These are phyloP conservation scores for Bostrychus sinensis DNA, from an alignment of 2,113 vertebrate genomes.

Conservation along the genomic window DNA sequence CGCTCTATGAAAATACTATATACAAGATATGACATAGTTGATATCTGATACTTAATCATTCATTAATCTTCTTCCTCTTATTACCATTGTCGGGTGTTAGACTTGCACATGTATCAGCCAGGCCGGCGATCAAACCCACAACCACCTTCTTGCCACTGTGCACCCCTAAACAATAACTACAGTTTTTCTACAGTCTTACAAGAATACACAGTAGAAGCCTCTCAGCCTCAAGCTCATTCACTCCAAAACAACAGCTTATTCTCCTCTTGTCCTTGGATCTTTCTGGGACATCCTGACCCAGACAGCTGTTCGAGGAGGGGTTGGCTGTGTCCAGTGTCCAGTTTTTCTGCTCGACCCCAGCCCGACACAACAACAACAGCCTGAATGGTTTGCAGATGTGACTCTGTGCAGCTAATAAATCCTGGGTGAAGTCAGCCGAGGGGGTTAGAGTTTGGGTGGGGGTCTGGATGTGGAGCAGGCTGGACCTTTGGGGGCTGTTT, in stretches of 20 bases:
- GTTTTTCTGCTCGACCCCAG: slow-evolving; percentile 41
- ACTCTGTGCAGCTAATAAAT: slow-evolving; percentile 68
- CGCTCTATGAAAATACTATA: no score
- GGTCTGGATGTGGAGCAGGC: slow-evolving; percentile 11
- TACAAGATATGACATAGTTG: no score
- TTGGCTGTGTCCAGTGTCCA: slow-evolving; percentile 51
- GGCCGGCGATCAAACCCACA: no score
- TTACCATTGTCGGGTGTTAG: no score
- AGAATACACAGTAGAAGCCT: neutral
- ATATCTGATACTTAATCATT: no score
- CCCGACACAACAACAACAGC: slow-evolving; percentile 67
- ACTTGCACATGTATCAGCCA: no score
- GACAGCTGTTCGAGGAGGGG: neutral
- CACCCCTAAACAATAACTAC: neutral
- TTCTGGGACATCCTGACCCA: slow-evolving; percentile 54
- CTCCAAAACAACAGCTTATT: slow-evolving; percentile 5
- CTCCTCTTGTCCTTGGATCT: slow-evolving; percentile 29
- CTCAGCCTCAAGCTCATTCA: neutral
- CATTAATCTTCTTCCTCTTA: no score
- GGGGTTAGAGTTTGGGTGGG: slow-evolving; percentile 7
- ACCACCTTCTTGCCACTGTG: neutral
- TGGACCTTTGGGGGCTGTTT: slow-evolving; percentile 49
- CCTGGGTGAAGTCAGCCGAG: slow-evolving; percentile 58
- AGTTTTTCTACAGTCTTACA: neutral
- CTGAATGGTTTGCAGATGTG: slow-evolving; percentile 79